These are phyloP conservation scores for Spodoptera littoralis DNA, from an alignment of 2,888 invertebrate species.

Conservation along the genomic window DNA sequence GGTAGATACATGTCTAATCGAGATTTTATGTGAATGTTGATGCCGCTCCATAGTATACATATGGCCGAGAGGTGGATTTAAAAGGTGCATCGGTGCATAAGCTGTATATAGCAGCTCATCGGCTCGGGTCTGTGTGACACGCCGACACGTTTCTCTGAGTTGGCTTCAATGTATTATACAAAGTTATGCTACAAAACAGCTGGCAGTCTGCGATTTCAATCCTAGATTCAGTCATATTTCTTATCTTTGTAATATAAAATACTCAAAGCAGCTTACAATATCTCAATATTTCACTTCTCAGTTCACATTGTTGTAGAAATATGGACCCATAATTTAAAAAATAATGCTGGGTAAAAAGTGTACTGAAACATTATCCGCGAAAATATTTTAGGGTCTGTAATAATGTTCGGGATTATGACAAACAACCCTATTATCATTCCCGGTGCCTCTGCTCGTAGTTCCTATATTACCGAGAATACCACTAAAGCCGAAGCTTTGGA, in stretches of 20 bases:
- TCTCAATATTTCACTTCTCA: conserved; percentile 23
- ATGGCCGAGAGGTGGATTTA: conserved; percentile 21
- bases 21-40: conserved; percentile 16
- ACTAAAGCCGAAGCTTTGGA: conserved; percentile 34
- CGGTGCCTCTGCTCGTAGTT: conserved; percentile 33
- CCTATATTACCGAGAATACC: conserved; percentile 38
- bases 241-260: conserved; percentile 30
- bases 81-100: conserved; percentile 44
- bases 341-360: conserved; percentile 24
- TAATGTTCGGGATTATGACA: conserved; percentile 47
- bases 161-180: conserved; percentile 30
- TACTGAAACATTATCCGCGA: conserved; percentile 35
- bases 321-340: conserved; percentile 25
- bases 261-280: conserved; percentile 27
- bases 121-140: conserved; percentile 12
- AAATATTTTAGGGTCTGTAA: conserved; percentile 48
- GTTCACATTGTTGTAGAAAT: conserved; percentile 30
- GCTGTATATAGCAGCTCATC: conserved; percentile 25
- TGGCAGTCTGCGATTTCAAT: conserved; percentile 30
- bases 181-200: conserved; percentile 29
- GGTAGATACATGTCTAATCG: background rate
- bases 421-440: conserved; percentile 46
- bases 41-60: conserved; percentile 4
- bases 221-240: conserved; percentile 18
- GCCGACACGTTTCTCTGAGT: conserved; percentile 31